Evolutionary conservation across 2,797 vertebrate species (phyloP).

Genomic region (Alosa sapidissima): DNA sequence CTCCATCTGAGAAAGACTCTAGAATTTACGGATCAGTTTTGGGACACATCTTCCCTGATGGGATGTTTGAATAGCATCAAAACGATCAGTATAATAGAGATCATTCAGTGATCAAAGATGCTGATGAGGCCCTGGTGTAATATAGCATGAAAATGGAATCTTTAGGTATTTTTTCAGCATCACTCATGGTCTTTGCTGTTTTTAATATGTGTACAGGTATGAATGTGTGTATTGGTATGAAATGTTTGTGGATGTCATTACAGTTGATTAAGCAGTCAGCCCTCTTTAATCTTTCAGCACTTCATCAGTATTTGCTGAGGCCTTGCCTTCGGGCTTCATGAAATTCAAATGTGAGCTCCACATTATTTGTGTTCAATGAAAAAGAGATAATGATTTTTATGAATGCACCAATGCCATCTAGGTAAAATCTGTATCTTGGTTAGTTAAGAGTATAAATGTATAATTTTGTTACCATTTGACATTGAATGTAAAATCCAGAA

Average conservation of each 20-base stretch:
- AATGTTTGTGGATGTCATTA: slow-evolving; percentile 7
- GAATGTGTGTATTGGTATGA: not conserved
- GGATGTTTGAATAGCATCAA: too few species aligned
- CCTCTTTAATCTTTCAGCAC: slow-evolving; percentile 26
- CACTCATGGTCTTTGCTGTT: not conserved
- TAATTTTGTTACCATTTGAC: not conserved
- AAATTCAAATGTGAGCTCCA: slow-evolving; percentile 27
- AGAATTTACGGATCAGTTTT: too few species aligned
- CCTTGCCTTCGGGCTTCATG: slow-evolving; percentile 37
- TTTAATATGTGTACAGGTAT: not conserved
- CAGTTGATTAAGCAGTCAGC: slow-evolving; percentile 23
- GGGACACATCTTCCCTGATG: too few species aligned
- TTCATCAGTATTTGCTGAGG: slow-evolving; percentile 12
- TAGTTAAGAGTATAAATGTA: not conserved
- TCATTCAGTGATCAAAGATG: not conserved
- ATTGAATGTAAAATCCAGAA: not conserved
- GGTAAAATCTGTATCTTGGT: not conserved
- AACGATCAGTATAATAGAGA: not conserved
- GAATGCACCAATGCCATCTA: not conserved
- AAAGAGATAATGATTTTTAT: not conserved
- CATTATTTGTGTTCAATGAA: not conserved
- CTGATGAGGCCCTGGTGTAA: not conserved
- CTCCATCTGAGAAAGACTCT: too few species aligned
- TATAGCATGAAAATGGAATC: not conserved
- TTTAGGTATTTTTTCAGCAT: not conserved